A percentile compares a stretch with the other conserved stretches of the same genome.
Evolutionary conservation across 2,113 vertebrate genomes (phyloP).

Genomic region (Microcebus lehilahytsara): DNA sequence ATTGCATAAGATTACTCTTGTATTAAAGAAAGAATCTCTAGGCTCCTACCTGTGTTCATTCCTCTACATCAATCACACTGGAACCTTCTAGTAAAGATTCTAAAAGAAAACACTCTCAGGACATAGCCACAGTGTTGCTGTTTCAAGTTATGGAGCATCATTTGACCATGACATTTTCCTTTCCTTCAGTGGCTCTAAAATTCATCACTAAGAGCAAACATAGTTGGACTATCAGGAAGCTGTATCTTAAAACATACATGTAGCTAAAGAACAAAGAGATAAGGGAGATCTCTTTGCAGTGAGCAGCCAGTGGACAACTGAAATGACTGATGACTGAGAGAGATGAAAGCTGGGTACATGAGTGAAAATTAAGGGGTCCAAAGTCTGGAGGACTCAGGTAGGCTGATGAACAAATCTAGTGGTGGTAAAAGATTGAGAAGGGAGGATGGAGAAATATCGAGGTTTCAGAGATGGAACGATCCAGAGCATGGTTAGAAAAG

Average conservation of each 20-base stretch:
- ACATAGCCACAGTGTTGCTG: neutral
- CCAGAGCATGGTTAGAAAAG: neutral
- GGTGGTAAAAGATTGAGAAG: neutral
- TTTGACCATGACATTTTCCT: neutral
- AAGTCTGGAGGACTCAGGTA: neutral
- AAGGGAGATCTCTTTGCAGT: neutral
- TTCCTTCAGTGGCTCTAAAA: slow-evolving; percentile 1
- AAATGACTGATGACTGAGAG: neutral
- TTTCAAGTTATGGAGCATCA: neutral
- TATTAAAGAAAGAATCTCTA: neutral
- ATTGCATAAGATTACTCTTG: neutral
- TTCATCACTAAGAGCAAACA: neutral
- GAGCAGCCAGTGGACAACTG: neutral
- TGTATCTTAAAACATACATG: neutral
- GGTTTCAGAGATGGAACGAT: neutral
- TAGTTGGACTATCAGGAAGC: neutral
- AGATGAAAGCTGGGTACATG: neutral
- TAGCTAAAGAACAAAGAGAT: neutral
- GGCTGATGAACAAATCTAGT: neutral
- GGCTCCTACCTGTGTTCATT: neutral
- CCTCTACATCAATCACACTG: neutral
- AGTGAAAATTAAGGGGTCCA: neutral
- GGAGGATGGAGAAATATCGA: neutral
- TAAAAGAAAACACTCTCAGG: neutral
- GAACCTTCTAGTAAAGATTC: slow-evolving; percentile 1